Evolutionary conservation across 2,113 vertebrate genomes (phyloP), one percentile per base, ranked within the genome.

Genomic region (Pantherophis guttatus): DNA sequence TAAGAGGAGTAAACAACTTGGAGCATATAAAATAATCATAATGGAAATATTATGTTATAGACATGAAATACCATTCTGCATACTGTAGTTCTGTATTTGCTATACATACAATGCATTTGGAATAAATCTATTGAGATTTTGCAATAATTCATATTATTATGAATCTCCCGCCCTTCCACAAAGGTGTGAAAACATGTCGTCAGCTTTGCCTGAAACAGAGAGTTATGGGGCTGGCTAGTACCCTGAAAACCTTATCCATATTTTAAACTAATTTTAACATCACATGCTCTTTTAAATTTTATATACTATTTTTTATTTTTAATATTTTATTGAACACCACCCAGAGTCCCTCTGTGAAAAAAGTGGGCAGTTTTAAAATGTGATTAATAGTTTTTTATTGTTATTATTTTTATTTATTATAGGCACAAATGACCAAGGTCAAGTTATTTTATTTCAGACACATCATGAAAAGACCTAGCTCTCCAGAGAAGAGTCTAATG

Each of bases 1-100:
- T 59, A 91, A 90, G 57, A 94, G 91, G 54, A 95, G 87, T 91
- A 94, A 95, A 95, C 48, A 93, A 95, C 53, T 12, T 93, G 92
- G 92, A 96, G 95, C 26, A 94, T 94, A 94, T 89, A 85, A 21
- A 91, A 65, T 13, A 91, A 55, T 8, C 19, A n/a, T 23, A 90
- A 48, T 88, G 93, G 92, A 96, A 94, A 33, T 15, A 24, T 94
- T 23, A 52, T 95, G 88, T 81, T 91, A 23, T 10, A 5, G 26
- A 92, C 95, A 62, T 88, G 92, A 92, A 95, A 96, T 44, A 39
- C 21, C 59, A 50, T 92, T 58, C n/a, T 90, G 53, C 58, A 70
- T 55, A 55, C 12, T 44, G 54, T 11, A 85, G 21, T 24, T 57
- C 44, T 57, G 13, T 1, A 85, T 26, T 48, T 44, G 23, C 33